These are phyloP conservation scores for Manis javanica DNA, from an alignment of 2,797 vertebrate genomes.

Conservation along the genomic window DNA sequence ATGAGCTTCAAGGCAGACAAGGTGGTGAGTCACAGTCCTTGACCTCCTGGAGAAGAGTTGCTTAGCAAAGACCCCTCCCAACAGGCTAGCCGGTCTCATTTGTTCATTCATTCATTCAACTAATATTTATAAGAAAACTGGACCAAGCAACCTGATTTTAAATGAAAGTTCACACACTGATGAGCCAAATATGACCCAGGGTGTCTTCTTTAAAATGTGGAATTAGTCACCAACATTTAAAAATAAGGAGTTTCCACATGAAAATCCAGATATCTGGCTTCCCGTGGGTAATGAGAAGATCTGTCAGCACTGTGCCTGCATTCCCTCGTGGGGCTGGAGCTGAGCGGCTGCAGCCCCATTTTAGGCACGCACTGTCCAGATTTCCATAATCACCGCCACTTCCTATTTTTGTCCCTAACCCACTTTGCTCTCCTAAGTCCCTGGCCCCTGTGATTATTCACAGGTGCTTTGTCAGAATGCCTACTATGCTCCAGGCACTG, in stretches of 20 bases:
- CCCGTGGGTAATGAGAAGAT: background rate
- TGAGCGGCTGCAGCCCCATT: background rate
- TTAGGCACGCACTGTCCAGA: background rate
- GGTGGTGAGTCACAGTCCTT: background rate
- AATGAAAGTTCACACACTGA: background rate
- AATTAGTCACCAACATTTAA: conserved; percentile 26
- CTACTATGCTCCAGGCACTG: background rate
- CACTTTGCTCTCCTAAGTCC: background rate
- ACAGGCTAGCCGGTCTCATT: background rate
- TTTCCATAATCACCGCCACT: background rate
- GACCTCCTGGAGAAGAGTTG: background rate
- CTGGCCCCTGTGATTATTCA: background rate
- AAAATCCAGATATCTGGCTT: conserved; percentile 9
- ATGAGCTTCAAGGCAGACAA: background rate
- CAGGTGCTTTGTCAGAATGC: background rate
- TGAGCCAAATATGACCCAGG: background rate
- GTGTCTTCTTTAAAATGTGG: background rate
- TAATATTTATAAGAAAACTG: conserved; percentile 47
- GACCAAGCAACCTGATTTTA: conserved; percentile 12
- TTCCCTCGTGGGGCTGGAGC: background rate
- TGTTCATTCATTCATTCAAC: conserved; percentile 27
- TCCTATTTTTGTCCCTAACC: background rate
- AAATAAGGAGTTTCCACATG: conserved; percentile 24
- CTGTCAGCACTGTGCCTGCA: background rate
- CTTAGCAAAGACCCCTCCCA: background rate